Evolutionary conservation across 1,140 invertebrate genomes (phyloP), one percentile per base, ranked within the genome.

Genomic region (Drosophila equinoxialis): DNA sequence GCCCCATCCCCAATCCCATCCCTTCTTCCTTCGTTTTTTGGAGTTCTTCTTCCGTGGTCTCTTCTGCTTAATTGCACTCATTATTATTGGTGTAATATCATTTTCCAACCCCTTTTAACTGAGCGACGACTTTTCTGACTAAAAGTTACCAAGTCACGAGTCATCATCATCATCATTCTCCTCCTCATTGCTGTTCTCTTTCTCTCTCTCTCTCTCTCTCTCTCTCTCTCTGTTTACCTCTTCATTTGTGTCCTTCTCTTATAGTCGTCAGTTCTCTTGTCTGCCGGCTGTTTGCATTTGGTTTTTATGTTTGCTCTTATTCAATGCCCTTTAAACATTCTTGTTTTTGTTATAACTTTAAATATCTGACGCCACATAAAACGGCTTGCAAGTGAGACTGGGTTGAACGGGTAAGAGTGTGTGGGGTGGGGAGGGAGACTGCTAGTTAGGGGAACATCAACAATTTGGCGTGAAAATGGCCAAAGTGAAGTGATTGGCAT

Each of bases 51-150:
- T 17, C 45, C 45, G 45, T 48, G 45, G 45, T 55, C 42, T 64
- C 42, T 54, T 51, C 42, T 45, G 65, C 65, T 72, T 87, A 89
- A 89, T 89, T 89, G 80, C 84, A 71, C 84, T 89, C 84, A 89
- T 89, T 89, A 89, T 89, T 89, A 80, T 83, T 75, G 83, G 83
- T 77, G 80, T 86, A 81, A 76, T 69, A 82, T 81, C 78, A 55
- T 79, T 81, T 82, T 77, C 68, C 67, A 65, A 70, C 66, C 59
- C 58, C 61, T 42, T 63, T 58, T 20, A 51, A 51, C 6, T 20
- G 65, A 48, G 68, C 33, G 26, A 14, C 48, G 33, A 45, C 17
- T 20, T 51, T 51, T 20, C 45, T 23, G 20, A 51, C 42, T n/a
- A 62, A 37, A 48, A 35, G 54, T 37, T 37, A 33, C 30, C 42